Conservation (phyloP, 53 echinoderm and acorn worm genomes). For the Luidia sarsii region DNA sequence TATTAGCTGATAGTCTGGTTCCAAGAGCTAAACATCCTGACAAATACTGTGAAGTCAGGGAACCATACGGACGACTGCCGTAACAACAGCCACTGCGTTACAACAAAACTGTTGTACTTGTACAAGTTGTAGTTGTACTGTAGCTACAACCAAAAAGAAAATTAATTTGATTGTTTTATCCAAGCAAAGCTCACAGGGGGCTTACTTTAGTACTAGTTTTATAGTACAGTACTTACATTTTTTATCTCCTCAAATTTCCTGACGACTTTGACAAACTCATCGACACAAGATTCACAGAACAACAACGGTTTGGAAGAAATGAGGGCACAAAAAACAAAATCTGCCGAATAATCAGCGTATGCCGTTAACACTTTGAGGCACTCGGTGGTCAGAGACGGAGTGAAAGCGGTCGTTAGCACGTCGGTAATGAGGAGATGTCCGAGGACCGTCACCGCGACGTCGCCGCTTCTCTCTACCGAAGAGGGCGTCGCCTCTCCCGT, state of each 20-base stretch:
- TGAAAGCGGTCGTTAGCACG: too few species aligned
- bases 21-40: too few species aligned
- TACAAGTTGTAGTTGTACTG: too few species aligned
- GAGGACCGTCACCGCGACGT: neutral
- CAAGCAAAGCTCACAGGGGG: too few species aligned
- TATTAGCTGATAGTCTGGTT: too few species aligned
- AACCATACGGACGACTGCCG: too few species aligned
- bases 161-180: too few species aligned
- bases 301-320: constrained; percentile 54
- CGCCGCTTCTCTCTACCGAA: neutral
- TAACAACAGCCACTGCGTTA: too few species aligned
- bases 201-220: neutral
- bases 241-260: constrained; percentile 11
- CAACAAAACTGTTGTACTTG: too few species aligned
- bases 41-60: too few species aligned
- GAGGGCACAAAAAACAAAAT: constrained; percentile 63
- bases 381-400: neutral
- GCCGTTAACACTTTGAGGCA: constrained; percentile 23
- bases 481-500: neutral
- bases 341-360: constrained; percentile 53
- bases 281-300: constrained; percentile 66
- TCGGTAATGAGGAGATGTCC: neutral
- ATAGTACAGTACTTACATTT: neutral
- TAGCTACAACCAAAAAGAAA: too few species aligned
- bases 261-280: neutral